Evolutionary conservation across 1,140 invertebrate genomes (phyloP), one percentile per base, ranked within the genome.

Genomic region (Battus philenor): DNA sequence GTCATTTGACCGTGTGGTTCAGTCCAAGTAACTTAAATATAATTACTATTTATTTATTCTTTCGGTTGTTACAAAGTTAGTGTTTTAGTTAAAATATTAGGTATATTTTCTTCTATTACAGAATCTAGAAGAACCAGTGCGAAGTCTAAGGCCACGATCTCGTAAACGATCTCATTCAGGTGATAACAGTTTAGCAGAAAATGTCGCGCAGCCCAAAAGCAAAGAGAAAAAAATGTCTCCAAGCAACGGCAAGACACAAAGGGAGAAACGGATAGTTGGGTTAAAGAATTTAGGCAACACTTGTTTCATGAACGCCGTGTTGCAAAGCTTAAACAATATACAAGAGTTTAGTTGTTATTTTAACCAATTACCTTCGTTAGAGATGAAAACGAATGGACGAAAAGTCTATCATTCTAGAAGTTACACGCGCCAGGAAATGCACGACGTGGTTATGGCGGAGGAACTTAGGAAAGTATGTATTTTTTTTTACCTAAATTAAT

Each of bases 271-370:
- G 82, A 89, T 92, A 32, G 90, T 94, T 52, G 94, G 94, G 16
- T 87, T 95, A 58, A 88, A 93, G 62, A 96, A 96, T 87, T 87
- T 95, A 70, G 94, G 94, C 49, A 96, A 96, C 68, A 95, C 94
- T 48, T 95, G 94, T 79, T 96, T 95, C 78, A 96, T 96, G 94
- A 95, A 95, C 86, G 93, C 93, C 44, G 93, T 95, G 29, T 85
- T 95, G 43, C 94, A 96, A 68, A 94, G 93, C 54, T 88, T 96
- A 61, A 94, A 93, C 74, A 95, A 95, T 81, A 95, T 95, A 68
- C 91, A 93, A 68, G 91, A 94, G 65, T 95, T 95, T 80, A 93
- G 92, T 80, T 91, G 90, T 52, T 95, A 94, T 71, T 93, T 95
- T 52, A 94, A 92, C 74, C 90, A 93, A 59, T 85, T 95, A 63